phyloP scores from a whole-genome alignment of 2,888 invertebrate species.

The Stomorhina lunata region DNA sequence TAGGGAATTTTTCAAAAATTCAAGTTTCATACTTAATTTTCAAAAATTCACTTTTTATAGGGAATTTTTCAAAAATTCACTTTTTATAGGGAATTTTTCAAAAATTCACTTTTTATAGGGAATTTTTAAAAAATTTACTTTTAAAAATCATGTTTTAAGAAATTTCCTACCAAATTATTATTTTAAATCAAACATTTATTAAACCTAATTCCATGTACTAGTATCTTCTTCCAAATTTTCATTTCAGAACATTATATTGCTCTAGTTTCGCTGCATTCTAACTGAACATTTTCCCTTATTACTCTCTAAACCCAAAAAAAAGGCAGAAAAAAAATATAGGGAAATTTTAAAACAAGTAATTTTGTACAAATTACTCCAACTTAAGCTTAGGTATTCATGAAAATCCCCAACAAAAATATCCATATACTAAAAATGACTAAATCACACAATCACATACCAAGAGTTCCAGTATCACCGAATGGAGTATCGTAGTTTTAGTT shows the following conservation, averaged over 20 bases:
- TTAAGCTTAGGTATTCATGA: constrained; percentile 47
- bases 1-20: too few species aligned
- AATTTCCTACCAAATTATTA: background rate
- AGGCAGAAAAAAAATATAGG: too few species aligned
- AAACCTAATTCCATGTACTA: background rate
- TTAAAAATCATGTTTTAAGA: background rate
- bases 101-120: too few species aligned
- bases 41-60: too few species aligned
- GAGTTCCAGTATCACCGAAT: constrained; percentile 3
- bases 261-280: background rate
- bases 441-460: background rate
- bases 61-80: too few species aligned
- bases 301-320: constrained; percentile 27
- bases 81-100: too few species aligned
- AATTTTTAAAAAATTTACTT: too few species aligned
- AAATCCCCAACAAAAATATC: constrained; percentile 36
- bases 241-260: background rate
- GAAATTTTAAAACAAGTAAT: constrained; percentile 61
- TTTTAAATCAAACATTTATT: background rate
- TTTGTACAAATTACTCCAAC: constrained; percentile 55
- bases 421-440: background rate
- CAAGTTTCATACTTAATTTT: too few species aligned
- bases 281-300: constrained; percentile 1
- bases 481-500: constrained; percentile 16
- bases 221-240: background rate